A percentile compares a stretch with the other conserved stretches of the same genome.
Conservation (phyloP, 1,140 invertebrate genomes). For the Sycobia sp. region DNA sequence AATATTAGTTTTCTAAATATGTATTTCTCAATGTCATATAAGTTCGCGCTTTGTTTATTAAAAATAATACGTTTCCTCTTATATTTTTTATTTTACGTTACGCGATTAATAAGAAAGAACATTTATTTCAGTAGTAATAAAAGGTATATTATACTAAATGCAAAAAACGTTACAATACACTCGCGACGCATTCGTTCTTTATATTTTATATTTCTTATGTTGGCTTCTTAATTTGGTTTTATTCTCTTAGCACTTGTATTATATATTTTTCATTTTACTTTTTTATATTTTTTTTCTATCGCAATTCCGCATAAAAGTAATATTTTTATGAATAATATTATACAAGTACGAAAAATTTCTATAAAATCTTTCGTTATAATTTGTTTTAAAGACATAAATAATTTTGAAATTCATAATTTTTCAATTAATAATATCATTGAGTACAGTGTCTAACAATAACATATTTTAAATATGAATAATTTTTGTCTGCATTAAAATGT, state of each 20-base stretch:
- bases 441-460: constrained; percentile 14
- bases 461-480: constrained; percentile 5
- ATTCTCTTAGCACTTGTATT: constrained; percentile 42
- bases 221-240: constrained; percentile 41
- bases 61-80: constrained; percentile 13
- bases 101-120: constrained; percentile 20
- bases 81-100: constrained; percentile 1
- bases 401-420: constrained; percentile 15
- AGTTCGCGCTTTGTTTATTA: background rate
- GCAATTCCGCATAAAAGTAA: constrained; percentile 23
- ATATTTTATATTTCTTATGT: constrained; percentile 45
- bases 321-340: constrained; percentile 5
- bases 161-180: constrained; percentile 57
- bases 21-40: background rate
- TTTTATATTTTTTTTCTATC: constrained; percentile 5
- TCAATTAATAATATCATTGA: constrained; percentile 7
- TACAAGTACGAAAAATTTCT: constrained; percentile 5
- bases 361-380: constrained; percentile 9
- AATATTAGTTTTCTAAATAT: background rate
- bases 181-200: constrained; percentile 45
- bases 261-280: constrained; percentile 18
- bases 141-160: constrained; percentile 59
- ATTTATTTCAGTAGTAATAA: constrained; percentile 46
- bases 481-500: constrained; percentile 25
- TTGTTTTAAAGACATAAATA: constrained; percentile 9